Base-by-base conservation (phyloP, 2,797 vertebrate genomes). In the Urocyon cinereoargenteus region DNA sequence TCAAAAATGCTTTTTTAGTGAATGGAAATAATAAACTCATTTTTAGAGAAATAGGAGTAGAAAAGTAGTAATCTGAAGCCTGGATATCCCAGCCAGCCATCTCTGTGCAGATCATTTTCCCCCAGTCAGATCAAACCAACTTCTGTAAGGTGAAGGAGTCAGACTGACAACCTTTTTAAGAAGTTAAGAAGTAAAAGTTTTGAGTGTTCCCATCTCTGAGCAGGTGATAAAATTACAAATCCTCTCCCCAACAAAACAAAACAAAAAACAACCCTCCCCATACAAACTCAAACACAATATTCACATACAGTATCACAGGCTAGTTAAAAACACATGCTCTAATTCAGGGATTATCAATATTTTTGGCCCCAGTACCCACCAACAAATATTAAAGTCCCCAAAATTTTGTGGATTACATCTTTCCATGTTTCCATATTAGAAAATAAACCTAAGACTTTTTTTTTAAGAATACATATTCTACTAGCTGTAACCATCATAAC, bases 401-500 rank as follows among this genome's bases (percentile, higher is more conserved):
- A 53, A 12, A 4, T 72, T 66, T 51, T 86, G 12, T 86, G 31
- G 40, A 26, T 85, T 88, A n/a, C 13, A 34, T 31, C 68, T 90
- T 93, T 68, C 5, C 40, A 9, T 83, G 31, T 81, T 79, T 97
- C 11, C 22, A 49, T 61, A 64, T 77, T 83, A 59, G 49, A 89
- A 93, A 85, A 94, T 92, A 81, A 87, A 73, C 64, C n/a, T 79
- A 26, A 95, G n/a, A 72, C 70, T 72, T 72, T 28, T 61, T 61
- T 26, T 21, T 61, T 26, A 51, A 75, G 45, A 49, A 31, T 75
- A 16, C 26, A 51, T 26, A 75, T 55, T 70, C 26, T 11, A 24
- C 78, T 86, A 75, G 19, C 31, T 22, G 12, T 57, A 68, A 19
- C 40, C 28, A 72, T 66, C 34, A 85, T 10, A 81, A 81, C 5